Evolutionary conservation across 2,888 invertebrate genomes (phyloP), one percentile per base, ranked within the genome.

Genomic region (Cremastobaeus sp.): DNA sequence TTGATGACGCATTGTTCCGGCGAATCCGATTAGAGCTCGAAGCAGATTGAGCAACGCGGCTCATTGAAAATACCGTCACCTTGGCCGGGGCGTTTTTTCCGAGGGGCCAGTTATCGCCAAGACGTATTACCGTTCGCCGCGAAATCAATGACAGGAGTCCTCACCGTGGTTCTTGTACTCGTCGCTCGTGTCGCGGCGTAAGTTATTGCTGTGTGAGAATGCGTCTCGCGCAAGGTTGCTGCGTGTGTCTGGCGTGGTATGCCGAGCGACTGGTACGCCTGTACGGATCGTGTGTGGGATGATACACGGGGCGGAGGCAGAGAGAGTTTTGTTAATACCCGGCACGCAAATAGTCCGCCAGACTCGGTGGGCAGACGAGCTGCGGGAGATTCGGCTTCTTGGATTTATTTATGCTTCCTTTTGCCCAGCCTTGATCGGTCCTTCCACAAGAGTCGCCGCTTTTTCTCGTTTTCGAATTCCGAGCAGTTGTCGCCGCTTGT

Each of bases 301-400:
- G 75, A 60, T 66, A 66, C 71, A 68, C 66, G 60, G 66, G 62
- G 70, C 70, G 74, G 69, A 69, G 73, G 64, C 69, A 59, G 69
- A 37, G 55, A 55, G 60, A 59, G 60, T 70, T 76, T 76, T 68
- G 76, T 74, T 76, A 71, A 69, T 72, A 64, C 76, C 47, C 55
- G 60, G 68, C 74, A 76, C 74, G 76, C 74, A 76, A 76, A 76
- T 76, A 74, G 76, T 71, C 54, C 60, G 69, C 59, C 72, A 62
- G 70, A 72, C 71, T 68, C 75, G 68, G 69, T 69, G 65, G 64
- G 69, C 62, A 68, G 71, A 68, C 68, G 64, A 50, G 50, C 71
- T 17, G 68, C 75, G 68, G 66, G 74, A 75, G 70, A 71, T 75
- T 71, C 21, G 70, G 70, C 64, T 74, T 34, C 54, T 60, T 41